Evolutionary conservation across 2,797 vertebrate genomes (phyloP), one percentile per base, ranked within the genome.

Genomic region (Clarias platycephalus): DNA sequence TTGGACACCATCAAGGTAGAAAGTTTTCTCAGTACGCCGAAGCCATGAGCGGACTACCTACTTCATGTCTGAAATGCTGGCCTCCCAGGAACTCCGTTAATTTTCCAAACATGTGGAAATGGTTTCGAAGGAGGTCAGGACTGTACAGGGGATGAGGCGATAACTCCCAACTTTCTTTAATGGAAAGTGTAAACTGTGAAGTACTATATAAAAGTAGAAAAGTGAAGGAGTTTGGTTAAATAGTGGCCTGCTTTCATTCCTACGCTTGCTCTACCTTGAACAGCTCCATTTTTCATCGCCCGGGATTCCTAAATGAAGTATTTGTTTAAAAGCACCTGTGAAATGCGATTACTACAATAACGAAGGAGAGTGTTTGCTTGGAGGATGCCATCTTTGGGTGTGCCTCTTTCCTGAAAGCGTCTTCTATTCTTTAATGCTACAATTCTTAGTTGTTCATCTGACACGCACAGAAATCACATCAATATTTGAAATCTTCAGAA

Each of bases 311-410:
- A 18, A 83, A 72, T n/a, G 37, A 72, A 49, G 34, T 24, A 49
- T 82, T 60, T 63, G 49, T 74, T 74, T 40, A 60, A 20, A 40
- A 18, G 63, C 10, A 55, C 3, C 53, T 5, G 34, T 22, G 24
- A 83, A 15, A 80, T n/a, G 18, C 64, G 2, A 34, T 84, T 67
- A 80, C 34, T 15, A 76, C 57, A 49, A 63, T 62, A 72, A 20
- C 4, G 3, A 28, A 49, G 34, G 53, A 82, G 80, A 72, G 66
- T 37, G 66, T 68, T 10, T 66, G 85, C 20, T 34, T 60, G 7
- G 10, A 64, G 37, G 28, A 81, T 75, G 57, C 80, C 53, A 53
- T 58, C 10, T 68, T 68, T 10, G 68, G 87, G 82, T 80, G 85
- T 82, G 74, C 71, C 85, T 67, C 20, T 18, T 70, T 57, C 34